A percentile compares a stretch with the other conserved stretches of the same genome.
phyloP scores from a whole-genome alignment of 2,113 vertebrate genomes.

The Xiphorhynchus elegans region DNA sequence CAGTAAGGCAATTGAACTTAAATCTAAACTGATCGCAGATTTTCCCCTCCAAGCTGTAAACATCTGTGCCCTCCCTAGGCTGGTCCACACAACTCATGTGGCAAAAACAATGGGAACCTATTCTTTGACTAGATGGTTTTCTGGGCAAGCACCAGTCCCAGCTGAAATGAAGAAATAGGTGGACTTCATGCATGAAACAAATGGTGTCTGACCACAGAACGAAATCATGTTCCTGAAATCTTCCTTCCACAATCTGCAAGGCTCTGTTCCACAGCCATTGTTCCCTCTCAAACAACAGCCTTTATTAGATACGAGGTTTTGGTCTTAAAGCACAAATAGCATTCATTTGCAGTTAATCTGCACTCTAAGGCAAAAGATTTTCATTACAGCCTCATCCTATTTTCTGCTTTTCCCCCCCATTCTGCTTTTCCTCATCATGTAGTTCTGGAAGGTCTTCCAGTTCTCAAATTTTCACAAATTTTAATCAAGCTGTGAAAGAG shows the following conservation, averaged over 20 bases:
- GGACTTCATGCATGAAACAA: neutral
- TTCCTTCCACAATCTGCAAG: neutral
- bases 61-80: rapidly evolving
- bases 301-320: neutral
- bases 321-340: neutral
- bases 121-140: neutral
- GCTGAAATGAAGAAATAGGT: neutral
- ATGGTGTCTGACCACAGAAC: neutral
- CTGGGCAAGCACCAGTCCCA: neutral
- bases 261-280: neutral
- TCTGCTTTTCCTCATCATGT: neutral
- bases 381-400: neutral
- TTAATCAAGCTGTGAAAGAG: neutral
- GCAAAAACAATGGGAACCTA: neutral
- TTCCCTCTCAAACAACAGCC: neutral
- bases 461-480: neutral
- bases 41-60: neutral
- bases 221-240: neutral
- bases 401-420: neutral
- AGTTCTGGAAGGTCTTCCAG: neutral
- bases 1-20: neutral
- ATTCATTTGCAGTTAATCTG: neutral
- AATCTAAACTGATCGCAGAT: neutral
- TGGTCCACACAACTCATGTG: neutral
- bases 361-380: neutral